phyloP scores from a whole-genome alignment of 2,888 invertebrate genomes.

The Lasioglossum figueresi region DNA sequence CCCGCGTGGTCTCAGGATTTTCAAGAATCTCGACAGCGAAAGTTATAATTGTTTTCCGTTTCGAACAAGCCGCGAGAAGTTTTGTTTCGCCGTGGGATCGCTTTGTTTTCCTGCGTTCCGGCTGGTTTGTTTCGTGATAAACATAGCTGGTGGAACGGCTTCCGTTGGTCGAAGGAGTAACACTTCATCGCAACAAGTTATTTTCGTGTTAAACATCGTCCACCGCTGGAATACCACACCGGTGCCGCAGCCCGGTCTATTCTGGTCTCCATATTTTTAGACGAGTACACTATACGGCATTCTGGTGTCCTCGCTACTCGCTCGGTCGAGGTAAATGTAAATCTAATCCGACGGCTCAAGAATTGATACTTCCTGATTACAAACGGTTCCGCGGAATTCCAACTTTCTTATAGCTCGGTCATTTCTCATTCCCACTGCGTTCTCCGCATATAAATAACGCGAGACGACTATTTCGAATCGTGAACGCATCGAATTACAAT shows the following conservation, averaged over 20 bases:
- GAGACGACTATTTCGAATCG: background rate
- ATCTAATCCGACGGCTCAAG: background rate
- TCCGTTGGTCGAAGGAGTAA: conserved; percentile 28
- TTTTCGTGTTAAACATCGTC: conserved; percentile 76
- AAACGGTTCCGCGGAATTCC: background rate
- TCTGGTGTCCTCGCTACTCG: conserved; percentile 38
- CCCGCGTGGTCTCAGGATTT: background rate
- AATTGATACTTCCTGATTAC: conserved; percentile 10
- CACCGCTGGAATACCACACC: conserved; percentile 75
- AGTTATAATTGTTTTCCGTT: background rate
- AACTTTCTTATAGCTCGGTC: background rate
- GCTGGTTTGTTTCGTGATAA: conserved; percentile 19
- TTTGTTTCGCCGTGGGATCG: background rate
- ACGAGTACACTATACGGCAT: conserved; percentile 56
- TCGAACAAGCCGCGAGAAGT: too few relatives aligned
- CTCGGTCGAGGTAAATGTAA: conserved; percentile 4
- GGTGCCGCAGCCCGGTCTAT: conserved; percentile 73
- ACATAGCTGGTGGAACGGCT: background rate
- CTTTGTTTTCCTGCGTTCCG: background rate
- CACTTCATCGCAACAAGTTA: conserved; percentile 68
- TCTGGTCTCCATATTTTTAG: conserved; percentile 75
- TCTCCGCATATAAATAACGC: background rate
- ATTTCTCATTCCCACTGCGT: background rate
- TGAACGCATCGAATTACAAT: background rate
- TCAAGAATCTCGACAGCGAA: background rate